Conservation (phyloP, 37 sponge, comb jelly and placozoan genomes). For the Haliclona indistincta region DNA sequence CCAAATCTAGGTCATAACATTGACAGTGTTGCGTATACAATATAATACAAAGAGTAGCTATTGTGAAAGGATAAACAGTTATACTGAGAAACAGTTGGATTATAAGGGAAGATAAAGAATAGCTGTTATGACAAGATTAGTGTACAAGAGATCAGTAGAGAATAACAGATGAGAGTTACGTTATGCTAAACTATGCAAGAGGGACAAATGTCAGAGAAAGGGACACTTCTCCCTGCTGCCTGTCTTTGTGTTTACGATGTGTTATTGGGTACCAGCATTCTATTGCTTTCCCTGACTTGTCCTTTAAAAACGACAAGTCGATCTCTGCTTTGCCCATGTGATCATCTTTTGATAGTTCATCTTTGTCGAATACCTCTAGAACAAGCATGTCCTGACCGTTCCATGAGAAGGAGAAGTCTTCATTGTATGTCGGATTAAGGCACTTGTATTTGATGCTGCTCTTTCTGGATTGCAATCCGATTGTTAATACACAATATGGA, state of each 20-base stretch:
- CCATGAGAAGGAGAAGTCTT: constrained; percentile 84
- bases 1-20: too few species aligned
- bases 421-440: constrained; percentile 73
- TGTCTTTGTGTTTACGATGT: constrained; percentile 65
- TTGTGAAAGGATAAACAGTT: too few species aligned
- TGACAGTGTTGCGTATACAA: too few species aligned
- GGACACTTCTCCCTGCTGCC: constrained; percentile 63
- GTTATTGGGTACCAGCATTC: constrained; percentile 61
- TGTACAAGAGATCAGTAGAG: too few species aligned
- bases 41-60: too few species aligned
- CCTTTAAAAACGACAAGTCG: constrained; percentile 36
- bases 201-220: constrained; percentile 30
- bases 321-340: constrained; percentile 71
- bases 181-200: too few species aligned
- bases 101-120: too few species aligned
- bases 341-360: constrained; percentile 68
- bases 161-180: too few species aligned
- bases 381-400: constrained; percentile 59
- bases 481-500: constrained; percentile 66
- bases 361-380: constrained; percentile 77
- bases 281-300: constrained; percentile 13
- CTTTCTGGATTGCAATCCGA: constrained; percentile 69
- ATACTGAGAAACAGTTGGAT: too few species aligned
- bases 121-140: too few species aligned
- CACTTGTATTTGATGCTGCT: constrained; percentile 62